Base-by-base conservation (phyloP, 2,888 invertebrate species). In the Seladonia tumulorum region DNA sequence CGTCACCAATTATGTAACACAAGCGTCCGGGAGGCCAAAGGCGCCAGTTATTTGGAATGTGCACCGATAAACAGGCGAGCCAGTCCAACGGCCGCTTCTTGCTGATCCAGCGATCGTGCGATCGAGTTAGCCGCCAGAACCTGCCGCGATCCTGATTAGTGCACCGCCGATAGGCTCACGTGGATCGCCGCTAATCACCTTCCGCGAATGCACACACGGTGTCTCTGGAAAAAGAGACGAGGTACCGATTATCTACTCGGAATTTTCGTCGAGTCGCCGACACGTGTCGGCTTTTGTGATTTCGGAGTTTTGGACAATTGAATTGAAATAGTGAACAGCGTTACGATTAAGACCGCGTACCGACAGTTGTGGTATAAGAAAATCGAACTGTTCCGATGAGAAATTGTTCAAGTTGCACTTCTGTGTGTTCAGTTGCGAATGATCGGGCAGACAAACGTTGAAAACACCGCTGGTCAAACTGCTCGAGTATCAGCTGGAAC, bases 41-140 rank as follows among this genome's bases (percentile, higher is more conserved):
- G 35, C 53, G 53, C 53, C 74, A 68, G 68, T 68, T 68, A 68
- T 68, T 68, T 35, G 68, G 39, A 68, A 68, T 66, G 66, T 35
- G 18, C 66, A 18, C 66, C 71, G 71, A 71, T 45, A 71, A 45
- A 71, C 71, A 71, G 42, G 2, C 71, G 45, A 25, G 66, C 18
- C 66, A 66, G 35, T 66, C 66, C 66, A 35, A 35, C 35, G 29
- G 35, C 66, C 35, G 66, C 1, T 8, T 22, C 53, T 53, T 35
- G 66, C 29, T 66, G 66, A 66, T 66, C 29, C 35, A 16, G 35
- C 35, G 66, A 60, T 60, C 60, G 66, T 35, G 57, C 2, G 18
- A 18, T 35, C 18, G 60, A 60, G 5, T 16, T 16, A 5, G 53
- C 53, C 53, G 22, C 22, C 22, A 29, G 60, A 16, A 16, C 16